These are phyloP conservation scores for Bucorvus abyssinicus DNA, from an alignment of 2,797 vertebrate genomes.

Conservation along the genomic window DNA sequence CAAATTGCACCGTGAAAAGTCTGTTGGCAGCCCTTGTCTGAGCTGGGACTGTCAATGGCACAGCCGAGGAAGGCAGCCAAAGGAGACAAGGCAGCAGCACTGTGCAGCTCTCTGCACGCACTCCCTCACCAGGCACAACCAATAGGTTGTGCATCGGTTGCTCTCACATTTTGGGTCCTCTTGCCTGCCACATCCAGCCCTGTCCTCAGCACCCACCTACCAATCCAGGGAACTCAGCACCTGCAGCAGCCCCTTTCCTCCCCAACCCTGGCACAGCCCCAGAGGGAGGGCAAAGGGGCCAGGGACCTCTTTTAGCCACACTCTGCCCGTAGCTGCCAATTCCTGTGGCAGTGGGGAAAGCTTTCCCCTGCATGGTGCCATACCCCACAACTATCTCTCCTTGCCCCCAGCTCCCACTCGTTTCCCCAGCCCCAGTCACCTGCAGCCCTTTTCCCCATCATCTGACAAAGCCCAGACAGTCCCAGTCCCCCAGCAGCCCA, in stretches of 20 bases:
- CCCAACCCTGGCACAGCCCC: neutral
- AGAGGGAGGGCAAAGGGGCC: neutral
- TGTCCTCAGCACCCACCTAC: neutral
- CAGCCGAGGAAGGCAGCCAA: neutral
- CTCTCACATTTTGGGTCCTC: neutral
- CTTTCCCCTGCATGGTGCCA: neutral
- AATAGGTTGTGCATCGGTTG: neutral
- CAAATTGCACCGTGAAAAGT: neutral
- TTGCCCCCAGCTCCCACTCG: neutral
- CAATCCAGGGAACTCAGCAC: neutral
- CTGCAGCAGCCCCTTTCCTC: neutral
- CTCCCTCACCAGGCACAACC: neutral
- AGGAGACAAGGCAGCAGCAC: neutral
- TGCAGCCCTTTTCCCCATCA: neutral
- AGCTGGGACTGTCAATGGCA: fast-evolving
- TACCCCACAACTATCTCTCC: neutral
- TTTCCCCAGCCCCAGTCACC: neutral
- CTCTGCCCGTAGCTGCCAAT: neutral
- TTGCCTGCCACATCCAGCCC: neutral
- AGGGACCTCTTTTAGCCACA: neutral
- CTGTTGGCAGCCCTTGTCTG: neutral
- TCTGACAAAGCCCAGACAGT: neutral
- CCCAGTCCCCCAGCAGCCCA: too few relatives aligned
- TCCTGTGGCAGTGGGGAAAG: neutral
- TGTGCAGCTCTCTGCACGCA: neutral